Evolutionary conservation across 2,113 vertebrate species (phyloP).

Genomic region (Amphiprion ocellaris): DNA sequence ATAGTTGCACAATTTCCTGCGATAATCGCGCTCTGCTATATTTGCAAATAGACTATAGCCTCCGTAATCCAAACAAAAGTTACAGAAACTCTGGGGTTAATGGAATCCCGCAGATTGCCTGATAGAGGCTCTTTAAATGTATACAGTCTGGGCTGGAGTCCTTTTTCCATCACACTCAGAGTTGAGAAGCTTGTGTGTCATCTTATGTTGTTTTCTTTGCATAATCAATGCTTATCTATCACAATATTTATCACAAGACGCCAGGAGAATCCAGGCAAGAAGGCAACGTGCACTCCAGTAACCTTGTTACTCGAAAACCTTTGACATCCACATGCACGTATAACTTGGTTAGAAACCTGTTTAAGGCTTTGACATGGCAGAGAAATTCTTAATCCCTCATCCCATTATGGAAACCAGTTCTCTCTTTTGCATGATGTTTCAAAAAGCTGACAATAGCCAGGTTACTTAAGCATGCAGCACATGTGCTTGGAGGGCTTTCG

Average conservation of each 20-base stretch:
- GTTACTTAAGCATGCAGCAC: neutral
- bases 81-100: neutral
- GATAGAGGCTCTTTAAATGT: slow-evolving; percentile 9
- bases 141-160: neutral
- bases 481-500: slow-evolving; percentile 1
- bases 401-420: neutral
- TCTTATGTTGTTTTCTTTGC: too few relatives aligned
- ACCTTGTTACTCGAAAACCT: neutral
- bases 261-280: too few relatives aligned
- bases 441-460: slow-evolving; percentile 16
- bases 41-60: slow-evolving; percentile 8
- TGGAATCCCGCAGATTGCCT: neutral
- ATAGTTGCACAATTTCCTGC: neutral
- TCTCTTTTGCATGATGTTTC: neutral
- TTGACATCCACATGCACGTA: neutral
- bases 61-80: slow-evolving; percentile 3
- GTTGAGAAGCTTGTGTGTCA: neutral
- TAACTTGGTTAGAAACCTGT: neutral
- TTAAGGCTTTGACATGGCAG: neutral
- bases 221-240: too few relatives aligned
- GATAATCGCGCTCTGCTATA: neutral
- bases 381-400: neutral
- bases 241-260: too few relatives aligned
- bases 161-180: neutral
- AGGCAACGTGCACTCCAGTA: neutral